Conservation (phyloP, 2,888 invertebrate species). For the Exocentrus adspersus region DNA sequence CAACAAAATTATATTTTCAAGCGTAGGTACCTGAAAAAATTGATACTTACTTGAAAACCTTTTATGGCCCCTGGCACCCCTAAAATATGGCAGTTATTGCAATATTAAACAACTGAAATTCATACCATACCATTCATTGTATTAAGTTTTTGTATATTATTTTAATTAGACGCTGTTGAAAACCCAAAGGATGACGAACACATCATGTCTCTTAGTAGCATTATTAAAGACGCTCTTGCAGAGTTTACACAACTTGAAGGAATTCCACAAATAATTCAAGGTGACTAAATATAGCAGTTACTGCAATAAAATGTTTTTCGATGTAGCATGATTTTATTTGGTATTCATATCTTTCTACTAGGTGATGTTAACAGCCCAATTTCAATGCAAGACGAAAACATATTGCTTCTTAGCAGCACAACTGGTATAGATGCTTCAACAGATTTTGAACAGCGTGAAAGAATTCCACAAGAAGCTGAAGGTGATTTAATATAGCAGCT, state of each 20-base stretch:
- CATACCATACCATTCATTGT: neutral
- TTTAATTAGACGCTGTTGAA: neutral
- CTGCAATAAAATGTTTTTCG: neutral
- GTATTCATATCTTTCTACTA: conserved; percentile 1
- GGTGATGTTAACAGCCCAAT: conserved; percentile 3
- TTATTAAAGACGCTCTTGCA: conserved; percentile 4
- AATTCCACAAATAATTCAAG: conserved; percentile 1
- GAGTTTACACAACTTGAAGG: conserved; percentile 5
- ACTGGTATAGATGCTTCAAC: neutral
- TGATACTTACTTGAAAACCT: too few species aligned
- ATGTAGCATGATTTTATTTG: conserved; percentile 3
- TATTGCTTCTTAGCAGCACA: conserved; percentile 1
- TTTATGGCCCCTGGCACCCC: neutral
- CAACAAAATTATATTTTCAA: too few species aligned
- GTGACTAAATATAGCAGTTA: conserved; percentile 7
- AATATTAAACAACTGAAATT: neutral
- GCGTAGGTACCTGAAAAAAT: too few species aligned
- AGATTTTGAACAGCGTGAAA: neutral
- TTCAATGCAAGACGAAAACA: conserved; percentile 2
- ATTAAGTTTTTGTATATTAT: neutral
- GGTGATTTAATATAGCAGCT: conserved; percentile 3
- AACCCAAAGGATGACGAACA: neutral
- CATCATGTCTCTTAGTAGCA: conserved; percentile 2
- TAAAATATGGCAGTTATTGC: neutral
- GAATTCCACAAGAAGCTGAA: neutral